Conservation (phyloP, 2,888 invertebrate genomes). For the Netelia melanura region DNA sequence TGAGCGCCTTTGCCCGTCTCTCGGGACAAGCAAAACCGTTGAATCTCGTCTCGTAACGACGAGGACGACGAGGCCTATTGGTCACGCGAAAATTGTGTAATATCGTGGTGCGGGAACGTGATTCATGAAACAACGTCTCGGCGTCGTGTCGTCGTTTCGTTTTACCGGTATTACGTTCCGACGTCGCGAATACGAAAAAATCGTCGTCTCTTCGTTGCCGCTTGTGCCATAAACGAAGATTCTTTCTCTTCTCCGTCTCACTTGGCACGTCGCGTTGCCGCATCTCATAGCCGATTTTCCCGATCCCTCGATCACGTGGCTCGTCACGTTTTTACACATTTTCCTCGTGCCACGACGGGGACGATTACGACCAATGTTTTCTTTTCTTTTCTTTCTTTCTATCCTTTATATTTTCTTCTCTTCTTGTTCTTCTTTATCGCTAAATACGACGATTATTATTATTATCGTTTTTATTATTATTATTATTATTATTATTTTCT, state of each 20-base stretch:
- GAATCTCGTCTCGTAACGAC: slow-evolving; percentile 69
- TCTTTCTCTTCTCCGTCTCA: neutral
- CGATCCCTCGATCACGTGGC: slow-evolving; percentile 43
- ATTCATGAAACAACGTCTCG: neutral
- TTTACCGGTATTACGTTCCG: neutral
- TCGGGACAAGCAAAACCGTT: slow-evolving; percentile 73
- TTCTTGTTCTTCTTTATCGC: neutral
- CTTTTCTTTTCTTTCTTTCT: neutral
- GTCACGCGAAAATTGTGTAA: slow-evolving; percentile 68
- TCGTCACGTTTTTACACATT: slow-evolving; percentile 51
- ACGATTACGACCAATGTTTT: neutral
- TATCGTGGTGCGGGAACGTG: neutral
- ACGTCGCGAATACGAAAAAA: slow-evolving; percentile 40
- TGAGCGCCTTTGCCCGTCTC: slow-evolving; percentile 65
- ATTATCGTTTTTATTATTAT: neutral
- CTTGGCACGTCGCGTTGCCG: slow-evolving; percentile 30
- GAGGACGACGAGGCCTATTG: slow-evolving; percentile 71
- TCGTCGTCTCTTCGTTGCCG: slow-evolving; percentile 43
- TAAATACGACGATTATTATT: neutral
- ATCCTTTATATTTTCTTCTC: neutral
- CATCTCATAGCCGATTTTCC: slow-evolving; percentile 53
- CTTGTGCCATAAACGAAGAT: slow-evolving; percentile 3
- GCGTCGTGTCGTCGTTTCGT: neutral
- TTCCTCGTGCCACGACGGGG: slow-evolving; percentile 22
- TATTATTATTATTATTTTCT: neutral